Evolutionary conservation across 2,113 vertebrate genomes (phyloP).

Genomic region (Zosterops japonicus): DNA sequence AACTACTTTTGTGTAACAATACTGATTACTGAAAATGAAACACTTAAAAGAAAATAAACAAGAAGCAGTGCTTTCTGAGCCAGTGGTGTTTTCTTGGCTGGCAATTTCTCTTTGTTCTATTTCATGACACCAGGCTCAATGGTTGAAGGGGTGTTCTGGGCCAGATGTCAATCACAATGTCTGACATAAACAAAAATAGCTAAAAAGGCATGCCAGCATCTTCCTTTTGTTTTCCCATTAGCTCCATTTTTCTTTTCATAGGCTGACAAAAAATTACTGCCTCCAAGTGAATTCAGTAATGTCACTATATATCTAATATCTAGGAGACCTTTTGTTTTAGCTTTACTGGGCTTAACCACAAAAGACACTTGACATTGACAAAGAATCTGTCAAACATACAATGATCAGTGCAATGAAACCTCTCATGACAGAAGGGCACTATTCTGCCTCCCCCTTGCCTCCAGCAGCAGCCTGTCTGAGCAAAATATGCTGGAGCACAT

Average conservation of each 20-base stretch:
- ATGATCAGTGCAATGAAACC: slow-evolving; percentile 71
- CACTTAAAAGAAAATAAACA: slow-evolving; percentile 58
- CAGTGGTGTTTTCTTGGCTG: slow-evolving; percentile 64
- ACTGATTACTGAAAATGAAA: slow-evolving; percentile 62
- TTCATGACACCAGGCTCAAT: slow-evolving; percentile 54
- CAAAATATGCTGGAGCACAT: slow-evolving; percentile 54
- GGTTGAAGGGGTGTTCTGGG: slow-evolving; percentile 56
- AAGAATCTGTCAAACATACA: slow-evolving; percentile 74
- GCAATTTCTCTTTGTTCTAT: slow-evolving; percentile 71
- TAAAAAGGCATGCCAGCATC: slow-evolving; percentile 58
- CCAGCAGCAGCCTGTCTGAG: slow-evolving; percentile 57
- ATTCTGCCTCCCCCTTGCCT: slow-evolving; percentile 40
- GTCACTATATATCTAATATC: slow-evolving; percentile 74
- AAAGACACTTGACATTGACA: slow-evolving; percentile 79
- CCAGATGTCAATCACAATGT: slow-evolving; percentile 66
- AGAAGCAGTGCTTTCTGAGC: slow-evolving; percentile 42
- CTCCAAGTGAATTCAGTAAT: slow-evolving; percentile 72
- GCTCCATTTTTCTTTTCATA: slow-evolving; percentile 72
- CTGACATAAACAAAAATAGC: slow-evolving; percentile 71
- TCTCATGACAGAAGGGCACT: slow-evolving; percentile 68
- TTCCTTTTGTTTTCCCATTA: slow-evolving; percentile 70
- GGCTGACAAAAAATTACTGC: slow-evolving; percentile 71
- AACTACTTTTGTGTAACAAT: slow-evolving; percentile 24
- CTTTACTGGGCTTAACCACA: slow-evolving; percentile 72
- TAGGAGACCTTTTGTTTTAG: slow-evolving; percentile 75